Evolutionary conservation across 1,140 invertebrate genomes (phyloP).

Genomic region (Spodoptera frugiperda): DNA sequence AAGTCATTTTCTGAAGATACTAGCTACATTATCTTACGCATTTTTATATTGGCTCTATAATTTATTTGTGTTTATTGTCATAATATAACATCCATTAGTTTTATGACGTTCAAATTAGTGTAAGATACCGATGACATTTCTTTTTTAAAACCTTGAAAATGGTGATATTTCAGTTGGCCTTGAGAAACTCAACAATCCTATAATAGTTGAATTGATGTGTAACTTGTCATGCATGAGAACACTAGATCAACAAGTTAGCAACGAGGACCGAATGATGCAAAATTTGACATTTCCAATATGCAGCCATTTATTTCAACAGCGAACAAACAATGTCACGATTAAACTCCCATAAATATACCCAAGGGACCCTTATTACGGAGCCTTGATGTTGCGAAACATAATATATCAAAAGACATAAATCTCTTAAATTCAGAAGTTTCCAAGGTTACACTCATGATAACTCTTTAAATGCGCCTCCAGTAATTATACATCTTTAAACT

Average conservation of each 20-base stretch:
- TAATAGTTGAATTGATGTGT: too few species aligned
- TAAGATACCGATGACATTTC: too few species aligned
- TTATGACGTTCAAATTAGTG: too few species aligned
- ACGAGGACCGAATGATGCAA: constrained; percentile 2
- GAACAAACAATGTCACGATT: constrained; percentile 26
- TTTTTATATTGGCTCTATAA: too few species aligned
- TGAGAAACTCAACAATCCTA: too few species aligned
- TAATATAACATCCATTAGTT: too few species aligned
- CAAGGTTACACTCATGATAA: constrained; percentile 16
- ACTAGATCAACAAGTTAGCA: neutral
- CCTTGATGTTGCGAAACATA: constrained; percentile 25
- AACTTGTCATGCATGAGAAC: too few species aligned
- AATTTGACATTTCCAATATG: constrained; percentile 18
- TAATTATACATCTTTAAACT: constrained; percentile 24
- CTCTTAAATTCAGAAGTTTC: constrained; percentile 18
- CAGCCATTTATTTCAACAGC: neutral
- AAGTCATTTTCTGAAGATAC: too few species aligned
- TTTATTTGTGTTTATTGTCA: too few species aligned
- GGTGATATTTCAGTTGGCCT: too few species aligned
- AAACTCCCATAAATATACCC: constrained; percentile 28
- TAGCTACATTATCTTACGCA: too few species aligned
- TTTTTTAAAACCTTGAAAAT: too few species aligned
- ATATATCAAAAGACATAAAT: constrained; percentile 31
- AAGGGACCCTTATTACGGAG: constrained; percentile 11
- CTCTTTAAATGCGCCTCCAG: neutral